These are phyloP conservation scores for Heliopora coerulea DNA, from an alignment of 92 coral and sea anemone species.

Conservation along the genomic window DNA sequence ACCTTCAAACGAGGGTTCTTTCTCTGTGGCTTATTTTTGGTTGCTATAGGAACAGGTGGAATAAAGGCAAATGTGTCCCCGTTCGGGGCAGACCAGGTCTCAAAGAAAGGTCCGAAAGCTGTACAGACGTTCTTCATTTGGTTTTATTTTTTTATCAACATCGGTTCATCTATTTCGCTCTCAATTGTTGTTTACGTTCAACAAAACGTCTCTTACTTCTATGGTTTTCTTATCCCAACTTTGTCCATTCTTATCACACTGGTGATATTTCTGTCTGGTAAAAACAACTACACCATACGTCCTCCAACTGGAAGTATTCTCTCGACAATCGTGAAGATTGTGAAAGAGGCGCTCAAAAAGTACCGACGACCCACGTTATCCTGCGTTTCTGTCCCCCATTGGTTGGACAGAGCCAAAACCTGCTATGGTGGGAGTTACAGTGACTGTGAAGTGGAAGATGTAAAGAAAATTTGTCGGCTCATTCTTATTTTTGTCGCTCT, in stretches of 20 bases:
- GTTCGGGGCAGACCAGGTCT: constrained; percentile 95
- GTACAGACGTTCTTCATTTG: constrained; percentile 82
- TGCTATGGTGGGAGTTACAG: constrained; percentile 68
- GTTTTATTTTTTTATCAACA: constrained; percentile 94
- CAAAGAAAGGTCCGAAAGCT: constrained; percentile 71
- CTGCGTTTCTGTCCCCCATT: constrained; percentile 39
- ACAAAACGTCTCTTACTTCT: constrained; percentile 58
- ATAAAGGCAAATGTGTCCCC: constrained; percentile 95
- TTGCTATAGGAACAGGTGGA: constrained; percentile 93
- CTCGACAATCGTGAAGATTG: constrained; percentile 60
- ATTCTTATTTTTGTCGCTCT: constrained; percentile 73
- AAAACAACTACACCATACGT: constrained; percentile 56
- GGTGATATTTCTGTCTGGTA: constrained; percentile 62
- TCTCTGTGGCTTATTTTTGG: constrained; percentile 56
- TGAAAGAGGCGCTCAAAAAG: constrained; percentile 53
- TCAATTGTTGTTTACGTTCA: constrained; percentile 82
- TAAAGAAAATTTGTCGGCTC: constrained; percentile 64
- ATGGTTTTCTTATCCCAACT: constrained; percentile 78
- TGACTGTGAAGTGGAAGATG: constrained; percentile 84
- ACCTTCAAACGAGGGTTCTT: constrained; percentile 44
- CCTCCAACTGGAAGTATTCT: constrained; percentile 83
- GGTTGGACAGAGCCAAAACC: constrained; percentile 81
- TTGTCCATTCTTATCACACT: constrained; percentile 63
- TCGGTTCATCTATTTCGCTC: constrained; percentile 77
- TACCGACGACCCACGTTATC: constrained; percentile 14